phyloP scores from a whole-genome alignment of 2,888 invertebrate genomes.

The Melanostoma scalare region DNA sequence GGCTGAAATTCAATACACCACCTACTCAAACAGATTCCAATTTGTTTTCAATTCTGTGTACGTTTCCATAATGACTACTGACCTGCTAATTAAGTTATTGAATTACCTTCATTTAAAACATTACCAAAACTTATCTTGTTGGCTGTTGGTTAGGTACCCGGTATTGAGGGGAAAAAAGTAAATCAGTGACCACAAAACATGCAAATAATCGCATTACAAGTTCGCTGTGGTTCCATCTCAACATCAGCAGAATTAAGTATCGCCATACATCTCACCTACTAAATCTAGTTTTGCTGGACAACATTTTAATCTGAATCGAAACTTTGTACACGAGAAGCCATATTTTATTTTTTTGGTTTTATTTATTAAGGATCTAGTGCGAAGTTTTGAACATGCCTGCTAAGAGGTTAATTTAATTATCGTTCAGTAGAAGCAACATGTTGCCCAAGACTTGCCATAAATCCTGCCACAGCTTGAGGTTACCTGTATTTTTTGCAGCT shows the following conservation, averaged over 20 bases:
- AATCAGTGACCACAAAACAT: slow-evolving; percentile 11
- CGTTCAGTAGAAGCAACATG: slow-evolving; percentile 18
- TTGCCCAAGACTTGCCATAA: slow-evolving; percentile 34
- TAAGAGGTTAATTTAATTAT: slow-evolving; percentile 55
- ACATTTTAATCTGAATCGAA: slow-evolving; percentile 25
- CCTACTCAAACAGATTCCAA: too few species aligned
- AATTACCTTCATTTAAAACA: slow-evolving; percentile 29
- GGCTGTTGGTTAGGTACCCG: neutral
- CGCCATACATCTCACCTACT: neutral
- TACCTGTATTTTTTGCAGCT: slow-evolving; percentile 30
- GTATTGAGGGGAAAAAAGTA: slow-evolving; percentile 5
- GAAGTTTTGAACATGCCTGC: slow-evolving; percentile 24
- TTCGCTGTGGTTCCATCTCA: neutral
- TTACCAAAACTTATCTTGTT: neutral
- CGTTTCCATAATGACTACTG: neutral
- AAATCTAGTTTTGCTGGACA: slow-evolving; percentile 23
- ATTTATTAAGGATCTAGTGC: slow-evolving; percentile 17
- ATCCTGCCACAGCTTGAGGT: slow-evolving; percentile 29
- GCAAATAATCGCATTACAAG: slow-evolving; percentile 45
- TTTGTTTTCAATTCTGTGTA: too few species aligned
- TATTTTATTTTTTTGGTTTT: neutral
- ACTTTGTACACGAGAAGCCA: slow-evolving; percentile 17
- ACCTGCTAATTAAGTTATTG: slow-evolving; percentile 50
- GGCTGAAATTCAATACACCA: too few species aligned
- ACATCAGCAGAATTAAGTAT: slow-evolving; percentile 7